Evolutionary conservation across 2,888 invertebrate species (phyloP).

Genomic region (Dilophus febrilis): DNA sequence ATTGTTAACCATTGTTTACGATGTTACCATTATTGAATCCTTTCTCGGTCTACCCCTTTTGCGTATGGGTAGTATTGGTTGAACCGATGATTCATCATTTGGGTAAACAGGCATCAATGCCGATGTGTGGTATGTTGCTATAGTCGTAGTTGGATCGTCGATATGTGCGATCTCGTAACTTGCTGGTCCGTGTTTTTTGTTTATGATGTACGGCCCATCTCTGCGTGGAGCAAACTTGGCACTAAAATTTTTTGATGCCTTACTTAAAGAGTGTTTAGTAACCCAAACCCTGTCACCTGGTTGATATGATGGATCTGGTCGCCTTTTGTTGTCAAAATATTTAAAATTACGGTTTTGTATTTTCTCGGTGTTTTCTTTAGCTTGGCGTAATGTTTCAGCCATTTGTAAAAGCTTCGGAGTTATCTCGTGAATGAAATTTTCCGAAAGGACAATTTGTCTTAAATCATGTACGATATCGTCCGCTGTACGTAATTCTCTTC

Average conservation of each 20-base stretch:
- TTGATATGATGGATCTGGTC: conserved; percentile 10
- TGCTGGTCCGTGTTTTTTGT: conserved; percentile 12
- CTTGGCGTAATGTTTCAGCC: conserved; percentile 7
- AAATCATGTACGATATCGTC: conserved; percentile 18
- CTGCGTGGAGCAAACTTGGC: conserved; percentile 17
- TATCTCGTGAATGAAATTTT: conserved; percentile 6
- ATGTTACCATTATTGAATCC: too few species aligned
- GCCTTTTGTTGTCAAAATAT: conserved; percentile 10
- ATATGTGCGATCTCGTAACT: conserved; percentile 3
- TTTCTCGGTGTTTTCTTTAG: conserved; percentile 10
- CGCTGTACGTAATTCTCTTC: conserved; percentile 19
- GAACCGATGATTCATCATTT: background rate
- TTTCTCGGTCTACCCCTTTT: background rate
- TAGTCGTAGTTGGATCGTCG: too few species aligned
- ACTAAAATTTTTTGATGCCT: conserved; percentile 10
- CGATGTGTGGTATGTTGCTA: too few species aligned
- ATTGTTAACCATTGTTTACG: too few species aligned
- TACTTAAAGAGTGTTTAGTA: conserved; percentile 13
- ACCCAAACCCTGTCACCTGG: conserved; percentile 15
- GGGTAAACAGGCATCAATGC: background rate
- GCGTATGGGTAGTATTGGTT: background rate
- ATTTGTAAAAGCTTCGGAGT: too few species aligned
- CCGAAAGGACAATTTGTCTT: conserved; percentile 12
- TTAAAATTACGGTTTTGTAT: conserved; percentile 12
- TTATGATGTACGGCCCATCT: conserved; percentile 18